Evolutionary conservation across 2,888 invertebrate genomes (phyloP), one percentile per base, ranked within the genome.

Genomic region (Phyto melanocephala): DNA sequence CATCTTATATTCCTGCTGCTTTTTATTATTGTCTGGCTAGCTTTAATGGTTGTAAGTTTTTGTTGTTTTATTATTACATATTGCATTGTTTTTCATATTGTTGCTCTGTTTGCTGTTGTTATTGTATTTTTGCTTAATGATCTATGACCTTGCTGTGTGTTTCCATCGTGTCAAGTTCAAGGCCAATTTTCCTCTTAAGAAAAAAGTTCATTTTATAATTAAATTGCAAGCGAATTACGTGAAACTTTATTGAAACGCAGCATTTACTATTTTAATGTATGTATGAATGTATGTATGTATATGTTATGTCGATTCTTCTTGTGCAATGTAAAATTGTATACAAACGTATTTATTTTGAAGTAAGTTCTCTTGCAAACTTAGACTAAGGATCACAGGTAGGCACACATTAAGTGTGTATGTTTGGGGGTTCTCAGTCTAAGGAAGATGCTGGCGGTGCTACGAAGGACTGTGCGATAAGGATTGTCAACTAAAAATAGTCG

Each of bases 161-260:
- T 75, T 81, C 77, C 68, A 67, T 75, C 68, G 80, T 83, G 85
- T 79, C 85, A 86, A 84, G 85, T 86, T 86, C 85, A 86, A 86
- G 85, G 85, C 85, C 85, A 86, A 85, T 80, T 81, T 83, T 70
- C 75, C 70, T 75, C n/a, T 67, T 67, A 28, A 28, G 17, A 35
- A 68, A 74, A 79, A 72, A 74, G 52, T 67, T 79, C 60, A 72
- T 67, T 65, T 54, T 60, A 35, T 67, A 80, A 74, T 60, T 80
- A 67, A 80, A 80, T 68, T 60, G 67, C 60, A 58, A 45, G 65
- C 58, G 72, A 79, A 72, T 62, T 52, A 70, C 60, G 52, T 77
- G 52, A 54, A 62, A 45, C 22, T 54, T 54, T 8, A 77, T 70
- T 70, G 42, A 37, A 47, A 67, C 33, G 47, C 42, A 52, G 15